Conservation (phyloP, 2,888 invertebrate genomes). For the Teleiodes luculella region DNA sequence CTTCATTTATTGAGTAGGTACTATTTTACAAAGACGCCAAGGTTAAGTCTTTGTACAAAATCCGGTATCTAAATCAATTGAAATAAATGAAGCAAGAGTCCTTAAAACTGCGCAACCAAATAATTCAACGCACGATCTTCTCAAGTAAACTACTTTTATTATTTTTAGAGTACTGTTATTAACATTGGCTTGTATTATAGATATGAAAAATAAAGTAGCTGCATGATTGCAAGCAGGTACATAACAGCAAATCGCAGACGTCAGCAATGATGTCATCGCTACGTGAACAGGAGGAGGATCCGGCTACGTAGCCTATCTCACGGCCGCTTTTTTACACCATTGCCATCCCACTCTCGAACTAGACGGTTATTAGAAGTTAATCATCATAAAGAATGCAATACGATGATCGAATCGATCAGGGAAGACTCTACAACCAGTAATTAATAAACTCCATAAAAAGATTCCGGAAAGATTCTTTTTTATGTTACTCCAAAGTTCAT, state of each 20-base stretch:
- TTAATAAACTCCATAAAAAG: slow-evolving; percentile 40
- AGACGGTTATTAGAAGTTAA: slow-evolving; percentile 39
- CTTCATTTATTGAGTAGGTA: slow-evolving; percentile 29
- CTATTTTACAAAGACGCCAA: slow-evolving; percentile 55
- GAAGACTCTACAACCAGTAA: slow-evolving; percentile 40
- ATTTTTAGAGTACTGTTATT: neutral
- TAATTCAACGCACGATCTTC: neutral
- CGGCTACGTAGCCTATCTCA: slow-evolving; percentile 66
- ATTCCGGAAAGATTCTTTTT: slow-evolving; percentile 39
- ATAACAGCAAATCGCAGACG: slow-evolving; percentile 55
- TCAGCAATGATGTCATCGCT: slow-evolving; percentile 66
- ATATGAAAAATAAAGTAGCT: slow-evolving; percentile 12
- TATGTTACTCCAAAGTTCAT: slow-evolving; percentile 31
- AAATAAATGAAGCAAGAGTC: slow-evolving; percentile 16
- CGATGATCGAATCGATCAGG: slow-evolving; percentile 44
- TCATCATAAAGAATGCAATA: slow-evolving; percentile 31
- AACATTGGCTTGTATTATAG: neutral
- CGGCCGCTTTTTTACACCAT: slow-evolving; percentile 64
- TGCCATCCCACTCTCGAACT: slow-evolving; percentile 45
- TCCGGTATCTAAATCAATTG: slow-evolving; percentile 30
- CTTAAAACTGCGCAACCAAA: slow-evolving; percentile 1
- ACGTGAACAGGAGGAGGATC: slow-evolving; percentile 57
- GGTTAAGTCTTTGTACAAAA: slow-evolving; percentile 48
- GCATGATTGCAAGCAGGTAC: slow-evolving; percentile 25
- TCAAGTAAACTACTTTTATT: neutral